phyloP scores from a whole-genome alignment of 2,797 vertebrate genomes.

The Thripadectes ignobilis region DNA sequence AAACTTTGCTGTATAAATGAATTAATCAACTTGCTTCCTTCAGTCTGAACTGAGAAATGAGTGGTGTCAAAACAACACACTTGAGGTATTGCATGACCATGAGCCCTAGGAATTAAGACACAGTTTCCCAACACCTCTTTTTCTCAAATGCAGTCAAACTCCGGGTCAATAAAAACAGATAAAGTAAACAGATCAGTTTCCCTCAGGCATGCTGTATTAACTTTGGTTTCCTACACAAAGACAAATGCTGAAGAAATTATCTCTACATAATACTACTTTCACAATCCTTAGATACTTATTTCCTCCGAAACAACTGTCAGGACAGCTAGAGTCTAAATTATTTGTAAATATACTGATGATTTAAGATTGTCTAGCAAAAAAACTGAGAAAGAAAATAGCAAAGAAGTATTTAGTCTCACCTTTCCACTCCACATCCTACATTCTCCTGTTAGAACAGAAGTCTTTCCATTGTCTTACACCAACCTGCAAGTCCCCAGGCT shows the following conservation, averaged over 20 bases:
- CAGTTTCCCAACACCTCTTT: background rate
- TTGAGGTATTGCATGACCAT: background rate
- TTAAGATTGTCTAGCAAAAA: background rate
- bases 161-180: background rate
- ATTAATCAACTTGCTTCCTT: background rate
- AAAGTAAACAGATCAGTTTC: background rate
- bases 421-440: background rate
- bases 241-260: background rate
- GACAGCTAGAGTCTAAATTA: background rate
- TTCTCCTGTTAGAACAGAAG: background rate
- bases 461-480: background rate
- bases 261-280: background rate
- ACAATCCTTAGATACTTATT: background rate
- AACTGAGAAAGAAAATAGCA: background rate
- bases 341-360: background rate
- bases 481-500: background rate
- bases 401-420: background rate
- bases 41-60: background rate
- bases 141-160: background rate
- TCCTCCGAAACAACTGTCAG: background rate
- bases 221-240: background rate
- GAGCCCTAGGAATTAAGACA: background rate
- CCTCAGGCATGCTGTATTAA: background rate
- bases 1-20: background rate
- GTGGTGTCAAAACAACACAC: background rate